phyloP scores from a whole-genome alignment of 1,140 invertebrate species.

The Diploscapter pachys region DNA sequence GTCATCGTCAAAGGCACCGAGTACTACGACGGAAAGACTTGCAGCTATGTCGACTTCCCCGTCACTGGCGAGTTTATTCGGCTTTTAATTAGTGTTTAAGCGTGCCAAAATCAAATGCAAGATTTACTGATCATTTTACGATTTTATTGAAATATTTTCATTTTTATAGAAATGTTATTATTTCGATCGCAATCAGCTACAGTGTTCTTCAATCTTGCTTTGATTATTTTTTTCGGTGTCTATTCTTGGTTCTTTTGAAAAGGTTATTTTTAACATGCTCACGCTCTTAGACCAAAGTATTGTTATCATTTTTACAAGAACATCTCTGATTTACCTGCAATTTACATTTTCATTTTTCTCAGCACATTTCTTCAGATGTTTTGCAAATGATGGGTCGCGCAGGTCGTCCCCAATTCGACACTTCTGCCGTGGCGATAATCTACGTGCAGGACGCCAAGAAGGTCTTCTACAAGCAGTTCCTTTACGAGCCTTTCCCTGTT shows the following conservation, averaged over 20 bases:
- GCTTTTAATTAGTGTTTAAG: constrained; percentile 6
- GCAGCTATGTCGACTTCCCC: constrained; percentile 97
- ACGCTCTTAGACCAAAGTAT: too few species aligned
- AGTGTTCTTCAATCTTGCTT: constrained; percentile 20
- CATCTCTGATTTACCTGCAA: not conserved
- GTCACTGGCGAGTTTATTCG: constrained; percentile 77
- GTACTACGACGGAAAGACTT: constrained; percentile 93
- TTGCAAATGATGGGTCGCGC: constrained; percentile 99
- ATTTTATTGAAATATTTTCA: not conserved
- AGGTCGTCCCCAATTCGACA: constrained; percentile 91
- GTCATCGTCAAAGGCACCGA: constrained; percentile 81
- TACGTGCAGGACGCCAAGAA: constrained; percentile 97
- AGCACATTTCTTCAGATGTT: constrained; percentile 64
- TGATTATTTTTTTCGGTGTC: not conserved
- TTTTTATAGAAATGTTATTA: not conserved
- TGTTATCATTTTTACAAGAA: not conserved
- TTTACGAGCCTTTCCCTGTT: constrained; percentile 98
- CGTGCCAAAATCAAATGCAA: not conserved
- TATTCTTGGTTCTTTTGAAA: not conserved
- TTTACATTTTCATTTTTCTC: not conserved
- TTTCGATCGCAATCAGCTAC: not conserved
- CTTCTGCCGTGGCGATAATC: constrained; percentile 89
- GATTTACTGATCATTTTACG: not conserved
- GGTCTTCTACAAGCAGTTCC: constrained; percentile 97
- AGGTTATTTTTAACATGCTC: too few species aligned